phyloP scores from a whole-genome alignment of 2,888 invertebrate species.

The Tiphia femorata region DNA sequence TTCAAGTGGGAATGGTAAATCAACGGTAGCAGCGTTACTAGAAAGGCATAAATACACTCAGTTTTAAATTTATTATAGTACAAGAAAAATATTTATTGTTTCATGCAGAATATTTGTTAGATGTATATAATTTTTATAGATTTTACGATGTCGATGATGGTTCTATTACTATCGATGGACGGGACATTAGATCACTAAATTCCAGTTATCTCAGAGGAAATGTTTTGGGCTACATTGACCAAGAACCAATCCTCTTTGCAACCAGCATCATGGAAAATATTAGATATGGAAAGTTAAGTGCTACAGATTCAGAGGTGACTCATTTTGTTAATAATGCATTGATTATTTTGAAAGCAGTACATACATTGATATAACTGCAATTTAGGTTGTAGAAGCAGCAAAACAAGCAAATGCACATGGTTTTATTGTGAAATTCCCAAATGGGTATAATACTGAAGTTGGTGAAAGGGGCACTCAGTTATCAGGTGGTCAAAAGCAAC shows the following conservation, averaged over 20 bases:
- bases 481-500: conserved; percentile 95
- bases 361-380: background rate
- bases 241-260: conserved; percentile 95
- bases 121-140: conserved; percentile 63
- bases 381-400: conserved; percentile 83
- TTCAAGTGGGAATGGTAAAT: conserved; percentile 95
- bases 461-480: conserved; percentile 94
- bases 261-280: conserved; percentile 94
- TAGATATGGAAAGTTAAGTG: conserved; percentile 84
- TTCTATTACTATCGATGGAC: conserved; percentile 80
- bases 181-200: conserved; percentile 79
- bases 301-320: conserved; percentile 77
- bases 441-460: conserved; percentile 86
- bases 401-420: conserved; percentile 90
- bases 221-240: conserved; percentile 89
- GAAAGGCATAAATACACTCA: conserved; percentile 78
- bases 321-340: background rate
- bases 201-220: conserved; percentile 88
- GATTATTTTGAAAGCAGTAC: background rate
- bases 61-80: background rate
- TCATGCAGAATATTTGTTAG: background rate
- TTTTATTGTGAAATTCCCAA: conserved; percentile 87
- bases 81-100: background rate
- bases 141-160: conserved; percentile 87
- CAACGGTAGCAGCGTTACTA: conserved; percentile 89